A percentile compares a stretch with the other conserved stretches of the same genome.
Evolutionary conservation across 2,113 vertebrate species (phyloP).

Genomic region (Okapia johnstoni): DNA sequence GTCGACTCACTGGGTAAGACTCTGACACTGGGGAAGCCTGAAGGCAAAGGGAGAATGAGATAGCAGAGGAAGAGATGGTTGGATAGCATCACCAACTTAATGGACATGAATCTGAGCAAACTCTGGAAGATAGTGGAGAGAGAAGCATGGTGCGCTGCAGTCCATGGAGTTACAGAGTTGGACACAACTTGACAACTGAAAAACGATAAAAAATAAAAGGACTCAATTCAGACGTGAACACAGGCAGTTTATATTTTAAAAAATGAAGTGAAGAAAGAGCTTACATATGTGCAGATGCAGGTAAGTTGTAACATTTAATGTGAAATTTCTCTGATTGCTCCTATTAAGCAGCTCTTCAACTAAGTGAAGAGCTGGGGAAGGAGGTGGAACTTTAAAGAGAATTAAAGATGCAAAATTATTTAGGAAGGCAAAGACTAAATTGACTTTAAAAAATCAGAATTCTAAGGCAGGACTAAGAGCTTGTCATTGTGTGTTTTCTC

Average conservation of each 20-base stretch:
- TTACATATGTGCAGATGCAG: background rate
- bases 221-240: background rate
- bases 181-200: background rate
- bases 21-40: background rate
- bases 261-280: background rate
- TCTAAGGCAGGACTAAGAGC: background rate
- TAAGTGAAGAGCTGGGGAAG: background rate
- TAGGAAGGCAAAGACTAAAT: background rate
- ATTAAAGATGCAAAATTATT: background rate
- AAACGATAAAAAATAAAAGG: background rate
- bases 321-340: background rate
- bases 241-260: background rate
- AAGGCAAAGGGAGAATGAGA: background rate
- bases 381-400: background rate
- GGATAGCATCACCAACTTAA: background rate
- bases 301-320: background rate
- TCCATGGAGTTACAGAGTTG: background rate
- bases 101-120: background rate
- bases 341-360: background rate
- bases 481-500: background rate
- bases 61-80: background rate
- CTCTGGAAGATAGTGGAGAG: background rate
- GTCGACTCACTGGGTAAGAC: background rate
- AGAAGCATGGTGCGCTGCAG: rapidly evolving
- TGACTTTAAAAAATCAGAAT: background rate